Evolutionary conservation across 2,888 invertebrate genomes (phyloP).

Genomic region (Cheilosia urbana): DNA sequence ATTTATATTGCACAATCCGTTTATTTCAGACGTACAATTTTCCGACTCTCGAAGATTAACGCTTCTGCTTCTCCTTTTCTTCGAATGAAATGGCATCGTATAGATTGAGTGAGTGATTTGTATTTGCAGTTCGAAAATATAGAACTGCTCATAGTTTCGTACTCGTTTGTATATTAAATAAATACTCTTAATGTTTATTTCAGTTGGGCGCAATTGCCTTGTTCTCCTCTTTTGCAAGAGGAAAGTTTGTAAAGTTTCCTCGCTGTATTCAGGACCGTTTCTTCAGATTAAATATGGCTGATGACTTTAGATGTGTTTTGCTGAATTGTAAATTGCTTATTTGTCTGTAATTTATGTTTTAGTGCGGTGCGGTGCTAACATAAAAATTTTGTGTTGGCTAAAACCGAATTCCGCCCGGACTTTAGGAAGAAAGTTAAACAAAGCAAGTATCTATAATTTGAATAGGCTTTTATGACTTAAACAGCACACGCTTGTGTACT

Average conservation of each 20-base stretch:
- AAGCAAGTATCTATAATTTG: no score
- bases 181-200: slow-evolving; percentile 55
- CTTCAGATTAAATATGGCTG: slow-evolving; percentile 15
- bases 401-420: no score
- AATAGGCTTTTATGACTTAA: no score
- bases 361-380: not conserved
- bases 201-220: slow-evolving; percentile 27
- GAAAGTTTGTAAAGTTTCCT: not conserved
- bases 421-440: no score
- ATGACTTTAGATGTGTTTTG: not conserved
- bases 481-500: no score
- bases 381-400: no score
- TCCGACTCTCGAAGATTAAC: slow-evolving; percentile 43
- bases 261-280: not conserved
- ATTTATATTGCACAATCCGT: slow-evolving; percentile 67
- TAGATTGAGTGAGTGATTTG: slow-evolving; percentile 51
- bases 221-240: not conserved
- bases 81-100: slow-evolving; percentile 41
- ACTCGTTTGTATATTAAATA: slow-evolving; percentile 28
- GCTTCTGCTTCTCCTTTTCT: slow-evolving; percentile 25
- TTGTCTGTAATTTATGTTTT: slow-evolving; percentile 8
- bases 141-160: slow-evolving; percentile 31
- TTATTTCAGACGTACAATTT: slow-evolving; percentile 55
- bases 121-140: no score
- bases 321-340: slow-evolving; percentile 18